phyloP scores from a whole-genome alignment of 2,888 invertebrate genomes.

The Criorhina ranunculi region DNA sequence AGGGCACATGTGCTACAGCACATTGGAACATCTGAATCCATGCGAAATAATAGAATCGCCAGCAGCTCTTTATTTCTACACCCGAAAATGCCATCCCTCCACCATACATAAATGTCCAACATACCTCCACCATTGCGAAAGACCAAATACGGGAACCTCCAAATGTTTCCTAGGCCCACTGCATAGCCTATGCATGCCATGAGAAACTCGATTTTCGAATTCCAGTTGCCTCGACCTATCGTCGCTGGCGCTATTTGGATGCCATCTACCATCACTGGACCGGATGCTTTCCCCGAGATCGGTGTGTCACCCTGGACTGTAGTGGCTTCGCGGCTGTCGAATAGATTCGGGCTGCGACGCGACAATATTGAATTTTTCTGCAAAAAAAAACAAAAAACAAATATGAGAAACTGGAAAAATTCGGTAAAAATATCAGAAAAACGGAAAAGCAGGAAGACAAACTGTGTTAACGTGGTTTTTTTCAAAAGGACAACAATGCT shows the following conservation, averaged over 20 bases:
- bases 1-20: slow-evolving; percentile 47
- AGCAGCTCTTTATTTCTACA: slow-evolving; percentile 19
- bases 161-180: slow-evolving; percentile 79
- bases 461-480: slow-evolving; percentile 62
- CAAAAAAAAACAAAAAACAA: slow-evolving; percentile 50
- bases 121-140: slow-evolving; percentile 78
- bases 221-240: slow-evolving; percentile 77
- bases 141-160: slow-evolving; percentile 79
- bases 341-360: slow-evolving; percentile 63
- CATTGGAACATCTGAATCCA: slow-evolving; percentile 61
- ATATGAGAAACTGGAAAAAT: slow-evolving; percentile 48
- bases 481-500: slow-evolving; percentile 28
- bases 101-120: slow-evolving; percentile 55
- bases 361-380: slow-evolving; percentile 77
- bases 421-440: slow-evolving; percentile 32
- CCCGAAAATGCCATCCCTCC: slow-evolving; percentile 14
- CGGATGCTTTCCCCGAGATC: slow-evolving; percentile 46
- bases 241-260: slow-evolving; percentile 24
- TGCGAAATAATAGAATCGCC: slow-evolving; percentile 58
- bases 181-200: slow-evolving; percentile 79
- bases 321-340: slow-evolving; percentile 48
- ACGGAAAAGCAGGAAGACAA: background rate
- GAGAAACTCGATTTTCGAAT: slow-evolving; percentile 77
- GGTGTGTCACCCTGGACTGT: slow-evolving; percentile 25
- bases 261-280: slow-evolving; percentile 57